Base-by-base conservation (phyloP, 2,797 vertebrate genomes). In the Thunnus albacares region DNA sequence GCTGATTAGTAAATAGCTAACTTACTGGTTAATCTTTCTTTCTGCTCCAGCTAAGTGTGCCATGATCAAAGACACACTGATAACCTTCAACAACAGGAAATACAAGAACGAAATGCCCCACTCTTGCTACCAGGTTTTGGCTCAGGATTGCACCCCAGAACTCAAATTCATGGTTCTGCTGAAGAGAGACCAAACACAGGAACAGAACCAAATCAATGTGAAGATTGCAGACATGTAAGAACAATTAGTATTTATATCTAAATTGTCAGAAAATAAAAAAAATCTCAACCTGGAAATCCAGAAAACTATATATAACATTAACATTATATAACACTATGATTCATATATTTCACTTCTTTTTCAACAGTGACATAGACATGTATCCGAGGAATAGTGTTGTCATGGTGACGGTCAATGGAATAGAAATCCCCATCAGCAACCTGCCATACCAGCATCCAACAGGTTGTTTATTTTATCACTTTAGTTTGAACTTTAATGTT, bases 141-240 rank as follows among this genome's bases (percentile, higher is more conserved):
- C 92, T 71, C 96, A 96, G 77, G 97, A 97, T 76, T 96, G 96
- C 67, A 96, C 95, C 20, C 3, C 77, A 15, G 95, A 96, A 76
- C 89, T 95, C 49, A 97, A 96, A 85, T 97, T 97, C 82, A 77
- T 96, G 59, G 92, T 97, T 87, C 89, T 94, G 75, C 76, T 95
- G 76, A 97, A 93, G 93, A 96, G 87, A 77, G 93, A 92, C 62
- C 67, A 89, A 47, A 22, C 87, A 71, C 28, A 63, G 65, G 80
- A 94, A n/a, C 64, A 93, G 14, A 95, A 82, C 61, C 75, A 85
- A 56, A 72, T 97, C 73, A 94, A 82, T n/a, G 61, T 97, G 68
- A 94, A 92, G 87, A 82, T 97, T 0, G 91, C 85, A 77, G 88
- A 93, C 80, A 89, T 96, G 96, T 97, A 93, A 95, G 95, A 89